Conservation (phyloP, 1,140 invertebrate species). For the Lordiphosa mommai region DNA sequence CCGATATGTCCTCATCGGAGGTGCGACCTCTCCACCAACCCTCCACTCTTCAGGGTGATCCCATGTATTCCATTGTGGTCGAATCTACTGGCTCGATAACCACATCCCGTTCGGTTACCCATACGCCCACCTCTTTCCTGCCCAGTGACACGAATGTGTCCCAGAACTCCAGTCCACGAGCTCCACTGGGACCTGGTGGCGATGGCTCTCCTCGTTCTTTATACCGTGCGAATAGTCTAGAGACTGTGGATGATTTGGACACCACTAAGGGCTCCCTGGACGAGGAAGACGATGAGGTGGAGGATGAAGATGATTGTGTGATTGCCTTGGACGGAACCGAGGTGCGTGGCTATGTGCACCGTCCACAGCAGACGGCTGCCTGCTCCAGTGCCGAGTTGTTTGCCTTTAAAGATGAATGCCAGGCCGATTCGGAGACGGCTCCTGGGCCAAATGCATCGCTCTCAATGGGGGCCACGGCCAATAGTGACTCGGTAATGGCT, state of each 20-base stretch:
- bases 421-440: not conserved
- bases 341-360: conserved; percentile 56
- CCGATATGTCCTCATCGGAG: conserved; percentile 26
- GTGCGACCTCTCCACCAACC: not conserved
- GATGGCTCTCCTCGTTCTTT: conserved; percentile 28
- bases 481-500: conserved; percentile 40
- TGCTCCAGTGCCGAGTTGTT: conserved; percentile 56
- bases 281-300: conserved; percentile 43
- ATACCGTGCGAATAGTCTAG: conserved; percentile 57
- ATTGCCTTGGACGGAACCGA: conserved; percentile 59
- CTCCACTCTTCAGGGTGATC: conserved; percentile 12
- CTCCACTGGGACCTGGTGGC: conserved; percentile 5
- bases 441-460: conserved; percentile 4
- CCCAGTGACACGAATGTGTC: conserved; percentile 63
- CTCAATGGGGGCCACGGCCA: conserved; percentile 49
- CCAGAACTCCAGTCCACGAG: conserved; percentile 48
- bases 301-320: conserved; percentile 57
- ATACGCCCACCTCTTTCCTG: conserved; percentile 56
- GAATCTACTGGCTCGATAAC: conserved; percentile 57
- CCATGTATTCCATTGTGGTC: conserved; percentile 46
- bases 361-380: conserved; percentile 11
- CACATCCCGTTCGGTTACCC: conserved; percentile 47
- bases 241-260: conserved; percentile 53
- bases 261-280: conserved; percentile 60
- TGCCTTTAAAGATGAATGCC: conserved; percentile 46